These are phyloP conservation scores for Aporophyla lueneburgensis DNA, from an alignment of 2,888 invertebrate genomes.

Conservation along the genomic window DNA sequence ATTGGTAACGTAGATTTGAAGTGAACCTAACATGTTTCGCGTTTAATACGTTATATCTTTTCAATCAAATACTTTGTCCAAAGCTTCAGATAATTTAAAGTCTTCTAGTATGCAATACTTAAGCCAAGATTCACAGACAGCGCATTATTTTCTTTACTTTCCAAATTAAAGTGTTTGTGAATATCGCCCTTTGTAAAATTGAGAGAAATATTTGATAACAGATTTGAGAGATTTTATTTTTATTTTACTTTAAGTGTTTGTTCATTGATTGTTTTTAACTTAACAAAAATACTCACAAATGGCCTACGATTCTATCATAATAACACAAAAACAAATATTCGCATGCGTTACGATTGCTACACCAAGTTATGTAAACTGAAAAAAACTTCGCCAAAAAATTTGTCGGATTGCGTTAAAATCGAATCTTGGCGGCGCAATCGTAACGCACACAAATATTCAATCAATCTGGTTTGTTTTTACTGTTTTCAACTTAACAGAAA, in stretches of 20 bases:
- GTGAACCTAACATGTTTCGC: conserved; percentile 45
- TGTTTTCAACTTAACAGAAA: background rate
- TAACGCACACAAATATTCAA: background rate
- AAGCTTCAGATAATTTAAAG: background rate
- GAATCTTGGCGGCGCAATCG: too few species aligned
- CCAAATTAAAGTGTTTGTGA: background rate
- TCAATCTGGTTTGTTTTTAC: background rate
- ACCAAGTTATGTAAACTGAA: too few species aligned
- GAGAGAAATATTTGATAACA: background rate
- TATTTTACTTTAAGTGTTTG: background rate
- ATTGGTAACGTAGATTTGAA: conserved; percentile 51
- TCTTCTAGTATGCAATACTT: background rate
- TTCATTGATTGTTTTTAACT: background rate
- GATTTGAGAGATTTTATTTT: background rate
- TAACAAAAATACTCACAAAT: conserved; percentile 13
- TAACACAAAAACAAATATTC: too few species aligned
- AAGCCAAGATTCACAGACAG: background rate
- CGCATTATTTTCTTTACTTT: background rate
- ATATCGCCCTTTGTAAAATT: background rate
- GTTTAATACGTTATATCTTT: too few species aligned
- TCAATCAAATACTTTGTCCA: background rate
- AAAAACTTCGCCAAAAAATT: too few species aligned
- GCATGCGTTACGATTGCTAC: too few species aligned
- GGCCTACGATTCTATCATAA: background rate
- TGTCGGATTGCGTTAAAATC: too few species aligned